Evolutionary conservation across 37 sponge, comb jelly and placozoan species (phyloP), one percentile per base, ranked within the genome.

Genomic region (Mnemiopsis leidyi): DNA sequence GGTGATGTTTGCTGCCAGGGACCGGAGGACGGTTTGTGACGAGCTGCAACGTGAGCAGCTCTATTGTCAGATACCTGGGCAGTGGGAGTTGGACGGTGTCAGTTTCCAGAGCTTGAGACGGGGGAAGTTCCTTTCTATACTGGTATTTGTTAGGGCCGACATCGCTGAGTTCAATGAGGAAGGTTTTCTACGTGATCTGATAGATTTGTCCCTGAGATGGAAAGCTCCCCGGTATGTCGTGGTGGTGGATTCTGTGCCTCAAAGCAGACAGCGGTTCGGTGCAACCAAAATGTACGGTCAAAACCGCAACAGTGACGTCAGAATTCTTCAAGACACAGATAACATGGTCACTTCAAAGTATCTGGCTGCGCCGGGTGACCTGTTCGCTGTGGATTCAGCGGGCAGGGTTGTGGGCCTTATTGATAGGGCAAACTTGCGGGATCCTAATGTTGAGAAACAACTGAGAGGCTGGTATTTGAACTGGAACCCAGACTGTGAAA

Each of bases 21-120:
- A 36, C 23, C 5, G 82, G 82, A 2, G 35, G 38, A 79, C 82
- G 82, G 82, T 79, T 0, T 79, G 82, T 32, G 82, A 79, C 82
- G 82, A 79, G 82, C 36, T 79, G 5, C 82, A 79, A 29, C 16
- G 21, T 23, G 82, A 79, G 38, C 5, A 79, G 5, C 82, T 79
- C 28, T 23, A 31, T 1, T 79, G 82, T 32, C 7, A 26, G 0
- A 26, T 31, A 21, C 38, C 38, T 20, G 82, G 35, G 3, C 38
- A 79, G 82, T 79, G 82, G 82, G 36, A 31, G 21, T 38, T 79
- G 5, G 35, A 79, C 82, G 82, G 82, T 36, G 28, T 20, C 1
- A 7, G 16, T 38, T 79, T 79, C 38, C 3, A 38, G 38, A 79
- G 35, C 37, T 38, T 79, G 23, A 3, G 82, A 79, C 23, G 38